Evolutionary conservation across 2,113 vertebrate species (phyloP).

Genomic region (Psilopogon haemacephalus): DNA sequence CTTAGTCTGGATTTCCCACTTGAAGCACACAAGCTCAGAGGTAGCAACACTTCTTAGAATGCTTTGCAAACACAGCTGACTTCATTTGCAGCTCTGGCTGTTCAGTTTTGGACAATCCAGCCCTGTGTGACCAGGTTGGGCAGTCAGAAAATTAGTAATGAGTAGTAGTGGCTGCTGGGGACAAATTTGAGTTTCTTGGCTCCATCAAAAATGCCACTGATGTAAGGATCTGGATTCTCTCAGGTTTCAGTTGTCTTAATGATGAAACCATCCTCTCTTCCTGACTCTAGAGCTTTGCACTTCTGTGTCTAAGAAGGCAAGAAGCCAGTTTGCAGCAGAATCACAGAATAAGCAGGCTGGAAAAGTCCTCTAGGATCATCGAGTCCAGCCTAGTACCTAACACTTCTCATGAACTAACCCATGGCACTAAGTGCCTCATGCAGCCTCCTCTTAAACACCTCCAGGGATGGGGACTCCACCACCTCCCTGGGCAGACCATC

Average conservation of each 20-base stretch:
- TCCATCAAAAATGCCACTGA: background rate
- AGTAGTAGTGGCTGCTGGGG: background rate
- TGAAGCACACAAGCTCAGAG: background rate
- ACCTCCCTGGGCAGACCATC: too few species aligned
- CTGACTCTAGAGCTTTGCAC: background rate
- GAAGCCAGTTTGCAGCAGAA: background rate
- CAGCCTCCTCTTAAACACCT: too few species aligned
- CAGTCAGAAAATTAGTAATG: background rate
- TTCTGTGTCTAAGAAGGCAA: background rate
- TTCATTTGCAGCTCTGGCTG: background rate
- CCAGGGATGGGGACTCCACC: too few species aligned
- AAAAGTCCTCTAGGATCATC: too few species aligned
- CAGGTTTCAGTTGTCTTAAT: background rate
- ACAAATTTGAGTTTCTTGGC: background rate
- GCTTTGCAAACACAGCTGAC: background rate
- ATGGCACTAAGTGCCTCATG: too few species aligned
- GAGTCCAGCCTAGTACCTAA: too few species aligned
- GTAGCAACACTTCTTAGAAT: background rate
- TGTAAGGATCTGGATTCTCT: background rate
- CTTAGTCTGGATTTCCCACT: background rate
- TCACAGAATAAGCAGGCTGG: too few species aligned
- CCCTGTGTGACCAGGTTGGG: background rate
- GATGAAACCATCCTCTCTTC: background rate
- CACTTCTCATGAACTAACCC: too few species aligned
- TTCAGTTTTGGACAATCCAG: background rate